These are phyloP conservation scores for Todus mexicanus DNA, from an alignment of 2,797 vertebrate species.

Conservation along the genomic window DNA sequence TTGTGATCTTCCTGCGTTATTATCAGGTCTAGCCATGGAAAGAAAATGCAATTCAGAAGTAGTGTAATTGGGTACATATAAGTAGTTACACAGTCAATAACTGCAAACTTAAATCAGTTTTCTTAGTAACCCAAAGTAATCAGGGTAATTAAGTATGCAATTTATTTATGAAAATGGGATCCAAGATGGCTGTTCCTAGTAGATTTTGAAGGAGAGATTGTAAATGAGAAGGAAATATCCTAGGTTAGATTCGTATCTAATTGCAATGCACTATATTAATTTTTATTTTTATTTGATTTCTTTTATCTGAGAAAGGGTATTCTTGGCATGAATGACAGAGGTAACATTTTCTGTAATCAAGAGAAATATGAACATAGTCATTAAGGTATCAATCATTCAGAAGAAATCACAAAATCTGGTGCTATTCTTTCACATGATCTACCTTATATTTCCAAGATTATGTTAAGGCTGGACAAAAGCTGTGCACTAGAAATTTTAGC, in stretches of 20 bases:
- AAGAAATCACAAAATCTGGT: not conserved
- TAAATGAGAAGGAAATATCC: not conserved
- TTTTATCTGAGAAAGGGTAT: not conserved
- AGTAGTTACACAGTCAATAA: not conserved
- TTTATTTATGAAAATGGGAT: not conserved
- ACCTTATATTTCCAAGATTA: not conserved
- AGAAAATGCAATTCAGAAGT: not conserved
- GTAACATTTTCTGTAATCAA: not conserved
- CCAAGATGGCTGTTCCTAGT: not conserved
- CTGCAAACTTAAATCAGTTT: not conserved
- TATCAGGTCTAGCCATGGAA: conserved; percentile 26
- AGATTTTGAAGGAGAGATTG: not conserved
- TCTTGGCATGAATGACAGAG: not conserved
- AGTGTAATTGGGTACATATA: not conserved
- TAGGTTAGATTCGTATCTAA: not conserved
- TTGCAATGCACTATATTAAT: not conserved
- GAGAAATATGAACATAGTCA: not conserved
- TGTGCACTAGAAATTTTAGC: not conserved
- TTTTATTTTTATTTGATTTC: not conserved
- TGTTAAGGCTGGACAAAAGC: not conserved
- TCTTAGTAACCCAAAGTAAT: not conserved
- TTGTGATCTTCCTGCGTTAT: conserved; percentile 24
- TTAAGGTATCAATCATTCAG: not conserved
- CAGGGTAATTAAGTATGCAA: not conserved
- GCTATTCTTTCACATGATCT: not conserved